A percentile compares a stretch with the other conserved stretches of the same genome.
Evolutionary conservation across 2,113 vertebrate genomes (phyloP).

Genomic region (Phrynocephalus versicolor): DNA sequence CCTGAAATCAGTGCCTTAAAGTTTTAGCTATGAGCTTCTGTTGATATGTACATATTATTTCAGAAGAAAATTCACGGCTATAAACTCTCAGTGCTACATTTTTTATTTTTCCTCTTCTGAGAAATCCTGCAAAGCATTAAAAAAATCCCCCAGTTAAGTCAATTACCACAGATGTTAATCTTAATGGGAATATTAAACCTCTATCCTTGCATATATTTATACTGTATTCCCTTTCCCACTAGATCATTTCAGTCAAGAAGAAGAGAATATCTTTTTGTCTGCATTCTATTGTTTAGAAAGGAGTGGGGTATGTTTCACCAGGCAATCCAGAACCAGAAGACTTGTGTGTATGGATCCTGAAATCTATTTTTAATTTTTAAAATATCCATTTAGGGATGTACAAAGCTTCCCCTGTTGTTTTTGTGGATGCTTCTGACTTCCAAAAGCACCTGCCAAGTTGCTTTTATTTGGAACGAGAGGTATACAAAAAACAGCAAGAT

Average conservation of each 20-base stretch:
- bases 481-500: neutral
- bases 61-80: conserved; percentile 69
- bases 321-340: neutral
- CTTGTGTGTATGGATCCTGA: neutral
- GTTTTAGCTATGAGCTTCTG: conserved; percentile 76
- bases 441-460: neutral
- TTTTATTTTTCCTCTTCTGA: conserved; percentile 61
- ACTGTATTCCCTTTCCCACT: conserved; percentile 32
- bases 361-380: neutral
- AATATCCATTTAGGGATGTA: neutral
- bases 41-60: conserved; percentile 54
- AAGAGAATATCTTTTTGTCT: neutral
- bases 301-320: neutral
- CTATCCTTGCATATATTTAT: conserved; percentile 63
- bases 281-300: neutral
- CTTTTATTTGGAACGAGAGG: neutral
- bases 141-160: conserved; percentile 80
- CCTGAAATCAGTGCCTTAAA: conserved; percentile 77
- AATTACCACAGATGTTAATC: conserved; percentile 74
- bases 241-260: conserved; percentile 11
- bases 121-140: conserved; percentile 77
- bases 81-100: conserved; percentile 57
- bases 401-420: neutral
- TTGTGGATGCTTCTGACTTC: neutral
- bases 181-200: conserved; percentile 61